Evolutionary conservation across 2,888 invertebrate species (phyloP).

Genomic region (Oligia strigilis): DNA sequence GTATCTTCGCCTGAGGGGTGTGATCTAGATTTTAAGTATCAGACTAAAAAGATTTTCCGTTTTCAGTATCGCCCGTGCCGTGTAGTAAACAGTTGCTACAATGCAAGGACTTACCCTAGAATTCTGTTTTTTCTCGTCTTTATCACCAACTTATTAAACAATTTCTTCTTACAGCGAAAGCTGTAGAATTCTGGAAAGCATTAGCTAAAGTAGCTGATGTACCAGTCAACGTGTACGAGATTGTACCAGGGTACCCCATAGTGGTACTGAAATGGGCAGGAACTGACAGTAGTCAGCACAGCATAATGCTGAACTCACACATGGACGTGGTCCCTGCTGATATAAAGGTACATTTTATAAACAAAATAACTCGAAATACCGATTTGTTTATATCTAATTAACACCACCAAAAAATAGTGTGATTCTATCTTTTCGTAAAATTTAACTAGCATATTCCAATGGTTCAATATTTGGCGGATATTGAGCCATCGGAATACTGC

Average conservation of each 20-base stretch:
- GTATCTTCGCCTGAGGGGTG: background rate
- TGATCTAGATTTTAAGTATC: background rate
- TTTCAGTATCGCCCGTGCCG: background rate
- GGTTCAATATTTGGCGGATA: background rate
- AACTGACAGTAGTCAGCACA: conserved; percentile 91
- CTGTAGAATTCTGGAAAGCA: conserved; percentile 91
- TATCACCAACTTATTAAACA: background rate
- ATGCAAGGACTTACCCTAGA: background rate
- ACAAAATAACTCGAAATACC: too few species aligned
- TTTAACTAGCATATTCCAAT: background rate
- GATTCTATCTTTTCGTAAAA: background rate
- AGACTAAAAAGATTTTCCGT: too few species aligned
- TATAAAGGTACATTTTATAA: conserved; percentile 79
- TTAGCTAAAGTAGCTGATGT: conserved; percentile 92
- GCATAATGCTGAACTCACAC: conserved; percentile 96
- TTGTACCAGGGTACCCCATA: conserved; percentile 92
- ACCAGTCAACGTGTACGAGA: conserved; percentile 87
- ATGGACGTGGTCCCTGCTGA: conserved; percentile 98
- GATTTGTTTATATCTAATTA: background rate
- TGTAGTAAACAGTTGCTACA: background rate
- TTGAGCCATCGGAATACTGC: too few species aligned
- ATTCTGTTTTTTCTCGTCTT: too few species aligned
- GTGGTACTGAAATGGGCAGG: conserved; percentile 95
- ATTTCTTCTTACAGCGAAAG: conserved; percentile 82
- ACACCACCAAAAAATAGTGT: background rate